These are phyloP conservation scores for Gadopsis marmoratus DNA, from an alignment of 2,797 vertebrate species.

Conservation along the genomic window DNA sequence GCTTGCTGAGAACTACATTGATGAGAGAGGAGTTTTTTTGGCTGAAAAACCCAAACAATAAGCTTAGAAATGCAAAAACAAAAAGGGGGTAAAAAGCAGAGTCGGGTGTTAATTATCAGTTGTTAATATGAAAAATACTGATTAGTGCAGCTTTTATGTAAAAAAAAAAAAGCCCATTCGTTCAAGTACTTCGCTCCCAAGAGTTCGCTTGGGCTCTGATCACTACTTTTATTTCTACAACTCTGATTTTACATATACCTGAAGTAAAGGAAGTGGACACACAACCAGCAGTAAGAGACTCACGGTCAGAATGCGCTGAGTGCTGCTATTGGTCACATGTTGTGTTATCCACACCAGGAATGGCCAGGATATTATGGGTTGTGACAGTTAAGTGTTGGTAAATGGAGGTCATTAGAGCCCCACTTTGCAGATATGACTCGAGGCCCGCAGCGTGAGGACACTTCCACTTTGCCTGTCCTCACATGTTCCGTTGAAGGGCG, in stretches of 20 bases:
- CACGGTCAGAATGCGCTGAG: conserved; percentile 18
- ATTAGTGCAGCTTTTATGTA: background rate
- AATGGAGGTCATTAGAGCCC: conserved; percentile 64
- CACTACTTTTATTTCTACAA: background rate
- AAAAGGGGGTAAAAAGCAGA: background rate
- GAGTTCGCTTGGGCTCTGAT: background rate
- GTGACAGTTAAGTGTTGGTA: conserved; percentile 51
- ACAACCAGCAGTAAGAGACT: background rate
- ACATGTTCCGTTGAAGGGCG: conserved; percentile 35
- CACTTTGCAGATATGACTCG: conserved; percentile 40
- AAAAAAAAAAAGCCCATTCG: background rate
- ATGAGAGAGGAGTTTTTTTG: background rate
- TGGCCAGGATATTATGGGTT: conserved; percentile 55
- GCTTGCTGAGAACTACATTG: background rate
- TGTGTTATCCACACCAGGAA: conserved; percentile 37
- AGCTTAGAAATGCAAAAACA: background rate
- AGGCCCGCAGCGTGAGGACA: conserved; percentile 28
- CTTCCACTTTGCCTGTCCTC: conserved; percentile 50
- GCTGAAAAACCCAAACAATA: background rate
- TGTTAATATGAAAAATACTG: background rate
- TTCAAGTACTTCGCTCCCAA: background rate
- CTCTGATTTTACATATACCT: background rate
- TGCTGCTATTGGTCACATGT: conserved; percentile 38
- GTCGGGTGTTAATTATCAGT: background rate
- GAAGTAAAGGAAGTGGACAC: background rate